A percentile compares a stretch with the other conserved stretches of the same genome.
Conservation (phyloP, 92 coral and sea anemone genomes). For the Palythoa heliodiscus region DNA sequence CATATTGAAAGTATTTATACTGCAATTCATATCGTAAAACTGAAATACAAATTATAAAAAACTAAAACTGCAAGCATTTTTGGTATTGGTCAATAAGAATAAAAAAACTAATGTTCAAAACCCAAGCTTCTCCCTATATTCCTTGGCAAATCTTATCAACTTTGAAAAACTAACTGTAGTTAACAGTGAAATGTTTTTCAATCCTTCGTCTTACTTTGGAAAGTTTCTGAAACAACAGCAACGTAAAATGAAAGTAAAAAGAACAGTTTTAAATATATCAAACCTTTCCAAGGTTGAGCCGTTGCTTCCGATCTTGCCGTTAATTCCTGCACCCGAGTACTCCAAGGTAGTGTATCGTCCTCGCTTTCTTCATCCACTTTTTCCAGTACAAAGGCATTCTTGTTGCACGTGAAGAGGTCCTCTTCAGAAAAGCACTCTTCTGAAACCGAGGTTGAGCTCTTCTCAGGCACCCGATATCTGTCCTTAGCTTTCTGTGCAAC, state of each 20-base stretch:
- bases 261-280: neutral
- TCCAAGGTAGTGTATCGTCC: neutral
- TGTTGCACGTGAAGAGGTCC: neutral
- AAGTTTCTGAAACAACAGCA: neutral
- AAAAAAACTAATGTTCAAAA: too few species aligned
- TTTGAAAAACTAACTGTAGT: too few species aligned
- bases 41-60: too few species aligned
- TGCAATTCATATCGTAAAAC: too few species aligned
- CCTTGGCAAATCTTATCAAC: too few species aligned
- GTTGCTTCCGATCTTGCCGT: neutral
- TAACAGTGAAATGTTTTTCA: too few species aligned
- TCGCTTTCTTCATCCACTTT: constrained; percentile 4
- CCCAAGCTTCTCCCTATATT: too few species aligned
- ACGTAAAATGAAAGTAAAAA: neutral
- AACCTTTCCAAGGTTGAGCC: neutral
- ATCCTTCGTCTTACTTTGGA: neutral
- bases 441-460: constrained; percentile 2
- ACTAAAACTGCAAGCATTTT: too few species aligned
- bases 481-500: neutral
- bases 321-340: neutral
- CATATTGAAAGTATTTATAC: too few species aligned
- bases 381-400: neutral
- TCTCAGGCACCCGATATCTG: neutral
- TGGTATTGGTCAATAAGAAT: too few species aligned
- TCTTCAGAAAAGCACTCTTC: neutral